Conservation (phyloP, 2,113 vertebrate species). For the Pollachius pollachius region DNA sequence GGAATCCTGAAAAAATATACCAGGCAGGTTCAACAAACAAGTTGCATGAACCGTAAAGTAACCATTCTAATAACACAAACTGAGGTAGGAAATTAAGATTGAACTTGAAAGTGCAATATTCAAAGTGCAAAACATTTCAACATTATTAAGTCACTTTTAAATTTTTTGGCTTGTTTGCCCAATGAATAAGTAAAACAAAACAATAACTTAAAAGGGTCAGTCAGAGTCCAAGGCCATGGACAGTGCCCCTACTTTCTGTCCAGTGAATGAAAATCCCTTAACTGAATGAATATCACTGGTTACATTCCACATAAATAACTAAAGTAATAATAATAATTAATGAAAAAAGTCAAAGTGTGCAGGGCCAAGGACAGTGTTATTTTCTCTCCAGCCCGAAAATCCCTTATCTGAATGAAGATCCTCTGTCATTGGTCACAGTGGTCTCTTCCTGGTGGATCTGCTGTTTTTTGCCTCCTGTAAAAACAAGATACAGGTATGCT, state of each 20-base stretch:
- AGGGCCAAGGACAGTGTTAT: neutral
- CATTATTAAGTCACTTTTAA: no score
- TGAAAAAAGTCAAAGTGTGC: neutral
- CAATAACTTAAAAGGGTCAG: neutral
- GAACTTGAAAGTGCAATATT: no score
- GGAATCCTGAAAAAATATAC: no score
- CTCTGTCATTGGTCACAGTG: constrained; percentile 8
- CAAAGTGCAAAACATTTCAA: no score
- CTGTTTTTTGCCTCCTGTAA: constrained; percentile 3
- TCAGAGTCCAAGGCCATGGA: neutral
- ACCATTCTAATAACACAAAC: neutral
- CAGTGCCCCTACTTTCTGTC: neutral
- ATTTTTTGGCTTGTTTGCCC: constrained; percentile 3
- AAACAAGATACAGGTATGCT: neutral
- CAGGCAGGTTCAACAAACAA: no score
- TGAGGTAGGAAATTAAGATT: no score
- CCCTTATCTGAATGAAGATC: constrained; percentile 6
- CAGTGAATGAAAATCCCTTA: neutral
- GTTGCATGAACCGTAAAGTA: no score
- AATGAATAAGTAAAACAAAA: constrained; percentile 1
- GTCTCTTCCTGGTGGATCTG: neutral
- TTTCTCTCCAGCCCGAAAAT: constrained; percentile 1
- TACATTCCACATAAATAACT: constrained; percentile 1
- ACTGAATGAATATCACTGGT: neutral
- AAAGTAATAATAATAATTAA: neutral